A percentile compares a stretch with the other conserved stretches of the same genome.
phyloP scores from a whole-genome alignment of 2,113 vertebrate genomes.

The Amazona vittata region DNA sequence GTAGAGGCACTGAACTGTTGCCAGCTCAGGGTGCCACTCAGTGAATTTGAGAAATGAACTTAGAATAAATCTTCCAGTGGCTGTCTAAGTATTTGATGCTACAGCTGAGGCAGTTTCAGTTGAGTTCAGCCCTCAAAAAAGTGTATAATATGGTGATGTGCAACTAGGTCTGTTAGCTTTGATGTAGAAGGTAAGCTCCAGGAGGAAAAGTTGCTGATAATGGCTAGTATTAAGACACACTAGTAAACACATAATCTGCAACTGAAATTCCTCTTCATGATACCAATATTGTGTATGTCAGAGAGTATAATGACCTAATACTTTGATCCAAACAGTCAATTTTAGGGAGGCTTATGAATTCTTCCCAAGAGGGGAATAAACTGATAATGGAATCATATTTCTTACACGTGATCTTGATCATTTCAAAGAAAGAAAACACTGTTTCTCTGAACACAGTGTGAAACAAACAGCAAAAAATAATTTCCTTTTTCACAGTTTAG shows the following conservation, averaged over 20 bases:
- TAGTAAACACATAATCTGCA: neutral
- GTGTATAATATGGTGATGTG: neutral
- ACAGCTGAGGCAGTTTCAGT: neutral
- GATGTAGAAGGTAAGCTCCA: neutral
- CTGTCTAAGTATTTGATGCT: neutral
- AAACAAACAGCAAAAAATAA: neutral
- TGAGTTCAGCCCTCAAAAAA: neutral
- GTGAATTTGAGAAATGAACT: neutral
- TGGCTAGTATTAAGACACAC: neutral
- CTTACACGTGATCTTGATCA: neutral
- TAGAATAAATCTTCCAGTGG: neutral
- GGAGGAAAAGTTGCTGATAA: neutral
- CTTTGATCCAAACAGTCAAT: neutral
- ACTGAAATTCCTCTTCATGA: slow-evolving; percentile 13
- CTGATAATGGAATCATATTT: slow-evolving; percentile 14
- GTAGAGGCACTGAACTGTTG: neutral
- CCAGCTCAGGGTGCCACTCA: neutral
- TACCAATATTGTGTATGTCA: neutral
- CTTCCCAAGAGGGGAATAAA: neutral
- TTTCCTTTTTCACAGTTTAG: slow-evolving; percentile 23
- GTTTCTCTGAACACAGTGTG: neutral
- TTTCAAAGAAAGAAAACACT: slow-evolving; percentile 6
- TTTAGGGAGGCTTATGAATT: neutral
- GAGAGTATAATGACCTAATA: neutral
- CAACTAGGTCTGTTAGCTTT: neutral